These are phyloP conservation scores for Acipenser ruthenus DNA, from an alignment of 2,797 vertebrate genomes.

Conservation along the genomic window DNA sequence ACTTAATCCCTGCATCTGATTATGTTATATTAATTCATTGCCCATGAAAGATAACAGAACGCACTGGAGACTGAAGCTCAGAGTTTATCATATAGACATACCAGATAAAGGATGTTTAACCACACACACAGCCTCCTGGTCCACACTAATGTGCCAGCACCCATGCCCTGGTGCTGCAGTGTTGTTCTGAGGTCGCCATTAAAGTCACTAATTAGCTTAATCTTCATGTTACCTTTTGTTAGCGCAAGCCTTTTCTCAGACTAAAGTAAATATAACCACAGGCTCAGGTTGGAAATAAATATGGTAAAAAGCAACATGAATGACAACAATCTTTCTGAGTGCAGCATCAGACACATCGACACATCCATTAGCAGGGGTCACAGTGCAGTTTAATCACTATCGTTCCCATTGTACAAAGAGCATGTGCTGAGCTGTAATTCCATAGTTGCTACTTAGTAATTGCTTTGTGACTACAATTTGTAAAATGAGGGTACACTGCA, in stretches of 20 bases:
- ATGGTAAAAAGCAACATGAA: conserved; percentile 17
- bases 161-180: too few relatives aligned
- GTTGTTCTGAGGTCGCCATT: conserved; percentile 10
- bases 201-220: conserved; percentile 18
- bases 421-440: conserved; percentile 26
- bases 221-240: conserved; percentile 21
- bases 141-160: too few relatives aligned
- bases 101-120: too few relatives aligned
- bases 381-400: conserved; percentile 31
- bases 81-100: too few relatives aligned
- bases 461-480: conserved; percentile 20
- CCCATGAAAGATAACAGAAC: too few relatives aligned
- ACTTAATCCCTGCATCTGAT: too few relatives aligned
- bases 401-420: conserved; percentile 29
- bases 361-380: conserved; percentile 27
- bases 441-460: conserved; percentile 32
- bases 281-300: conserved; percentile 15
- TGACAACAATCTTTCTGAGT: conserved; percentile 27
- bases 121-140: too few relatives aligned
- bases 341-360: conserved; percentile 17
- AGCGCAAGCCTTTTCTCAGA: conserved; percentile 15
- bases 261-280: conserved; percentile 14
- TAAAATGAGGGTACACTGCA: conserved; percentile 29
- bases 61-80: too few relatives aligned
- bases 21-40: too few relatives aligned